These are phyloP conservation scores for Melanitta fusca DNA, from an alignment of 2,797 vertebrate species.

Conservation along the genomic window DNA sequence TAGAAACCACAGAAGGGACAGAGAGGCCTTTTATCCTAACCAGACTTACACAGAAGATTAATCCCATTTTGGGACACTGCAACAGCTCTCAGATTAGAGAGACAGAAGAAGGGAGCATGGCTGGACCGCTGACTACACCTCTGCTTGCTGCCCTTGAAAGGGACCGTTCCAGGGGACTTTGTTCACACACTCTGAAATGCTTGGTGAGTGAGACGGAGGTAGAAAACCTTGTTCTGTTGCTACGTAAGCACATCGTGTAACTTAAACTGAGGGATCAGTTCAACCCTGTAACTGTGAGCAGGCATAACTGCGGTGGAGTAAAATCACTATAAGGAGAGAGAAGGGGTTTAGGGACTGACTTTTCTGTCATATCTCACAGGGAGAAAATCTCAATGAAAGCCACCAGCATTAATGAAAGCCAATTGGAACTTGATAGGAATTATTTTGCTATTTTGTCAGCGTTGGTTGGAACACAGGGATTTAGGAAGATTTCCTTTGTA, in stretches of 20 bases:
- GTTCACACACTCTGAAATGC: background rate
- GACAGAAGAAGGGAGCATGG: background rate
- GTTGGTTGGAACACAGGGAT: conserved; percentile 71
- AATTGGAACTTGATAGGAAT: conserved; percentile 55
- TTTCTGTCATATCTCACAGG: conserved; percentile 3
- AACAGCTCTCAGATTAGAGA: conserved; percentile 16
- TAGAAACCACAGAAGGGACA: conserved; percentile 40
- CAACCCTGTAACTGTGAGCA: conserved; percentile 1
- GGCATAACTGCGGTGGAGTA: conserved; percentile 4
- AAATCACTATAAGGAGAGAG: background rate
- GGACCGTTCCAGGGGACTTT: background rate
- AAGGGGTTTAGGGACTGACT: conserved; percentile 40
- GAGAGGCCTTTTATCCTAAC: conserved; percentile 26
- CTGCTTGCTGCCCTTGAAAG: conserved; percentile 35
- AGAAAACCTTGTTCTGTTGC: background rate
- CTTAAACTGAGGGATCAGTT: conserved; percentile 41
- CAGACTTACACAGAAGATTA: conserved; percentile 16
- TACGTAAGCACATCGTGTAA: background rate
- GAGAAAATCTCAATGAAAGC: conserved; percentile 55
- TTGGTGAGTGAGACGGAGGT: background rate
- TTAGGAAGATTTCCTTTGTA: conserved; percentile 74
- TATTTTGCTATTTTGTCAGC: conserved; percentile 71
- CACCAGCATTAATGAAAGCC: conserved; percentile 57
- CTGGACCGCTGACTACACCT: background rate
- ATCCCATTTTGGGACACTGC: background rate